phyloP scores from a whole-genome alignment of 1,140 invertebrate genomes.

The Ganaspis sp. region DNA sequence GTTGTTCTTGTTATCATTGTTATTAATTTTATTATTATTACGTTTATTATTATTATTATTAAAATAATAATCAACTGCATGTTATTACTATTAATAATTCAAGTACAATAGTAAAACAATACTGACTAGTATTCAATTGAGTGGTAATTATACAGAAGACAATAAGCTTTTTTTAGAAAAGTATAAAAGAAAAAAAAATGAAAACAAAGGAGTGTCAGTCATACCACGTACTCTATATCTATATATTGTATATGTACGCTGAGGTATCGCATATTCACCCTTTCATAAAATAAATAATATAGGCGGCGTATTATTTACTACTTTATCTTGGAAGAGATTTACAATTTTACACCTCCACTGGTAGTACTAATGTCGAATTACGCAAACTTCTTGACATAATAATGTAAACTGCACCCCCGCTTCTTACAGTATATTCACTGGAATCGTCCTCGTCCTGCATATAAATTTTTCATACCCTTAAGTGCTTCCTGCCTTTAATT shows the following conservation, averaged over 20 bases:
- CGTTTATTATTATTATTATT: too few species aligned
- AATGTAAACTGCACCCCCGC: constrained; percentile 26
- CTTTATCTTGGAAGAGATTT: constrained; percentile 18
- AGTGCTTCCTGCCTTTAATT: constrained; percentile 21
- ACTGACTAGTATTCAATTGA: background rate
- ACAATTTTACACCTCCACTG: constrained; percentile 28
- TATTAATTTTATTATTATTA: too few species aligned
- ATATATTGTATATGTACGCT: background rate
- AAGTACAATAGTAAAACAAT: too few species aligned
- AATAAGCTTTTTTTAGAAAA: background rate
- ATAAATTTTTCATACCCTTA: constrained; percentile 31
- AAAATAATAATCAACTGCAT: too few species aligned
- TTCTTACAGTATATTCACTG: background rate
- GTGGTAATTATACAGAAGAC: background rate
- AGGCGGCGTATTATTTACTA: constrained; percentile 6
- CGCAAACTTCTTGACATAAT: constrained; percentile 25
- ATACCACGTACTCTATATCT: background rate
- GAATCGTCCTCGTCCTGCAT: constrained; percentile 28
- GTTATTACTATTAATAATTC: too few species aligned
- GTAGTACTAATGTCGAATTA: constrained; percentile 10
- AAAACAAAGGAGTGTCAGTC: constrained; percentile 1
- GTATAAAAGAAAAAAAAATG: background rate
- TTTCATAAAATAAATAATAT: constrained; percentile 14
- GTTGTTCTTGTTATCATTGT: too few species aligned
- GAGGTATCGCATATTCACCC: background rate